Percentiles rank a stretch among this genome's conserved stretches.
Evolutionary conservation across 1,140 invertebrate species (phyloP).

Genomic region (Zaprionus capensis): DNA sequence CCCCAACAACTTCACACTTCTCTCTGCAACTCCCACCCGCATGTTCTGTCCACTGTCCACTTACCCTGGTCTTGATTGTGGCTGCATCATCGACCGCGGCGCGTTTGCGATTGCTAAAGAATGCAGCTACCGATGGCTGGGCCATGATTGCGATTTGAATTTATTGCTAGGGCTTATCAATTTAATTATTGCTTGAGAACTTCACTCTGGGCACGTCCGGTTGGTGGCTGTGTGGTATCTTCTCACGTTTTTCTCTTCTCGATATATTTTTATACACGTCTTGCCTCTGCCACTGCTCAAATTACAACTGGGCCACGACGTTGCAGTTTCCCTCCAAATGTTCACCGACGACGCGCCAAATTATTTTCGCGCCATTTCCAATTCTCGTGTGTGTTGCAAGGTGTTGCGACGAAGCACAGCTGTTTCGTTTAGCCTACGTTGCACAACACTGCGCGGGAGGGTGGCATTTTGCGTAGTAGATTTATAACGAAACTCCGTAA

Average conservation of each 20-base stretch:
- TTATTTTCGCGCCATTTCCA: conserved; percentile 40
- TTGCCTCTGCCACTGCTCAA: conserved; percentile 64
- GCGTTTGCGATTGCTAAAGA: conserved; percentile 89
- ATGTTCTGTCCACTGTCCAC: conserved; percentile 44
- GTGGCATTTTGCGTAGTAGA: conserved; percentile 25
- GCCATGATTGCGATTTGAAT: conserved; percentile 85
- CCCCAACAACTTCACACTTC: conserved; percentile 3
- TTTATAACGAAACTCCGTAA: background rate
- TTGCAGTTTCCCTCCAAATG: conserved; percentile 73
- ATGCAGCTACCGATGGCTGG: conserved; percentile 89
- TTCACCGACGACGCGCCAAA: conserved; percentile 69
- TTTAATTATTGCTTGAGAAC: conserved; percentile 37
- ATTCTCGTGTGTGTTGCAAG: conserved; percentile 42
- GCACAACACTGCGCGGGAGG: conserved; percentile 10
- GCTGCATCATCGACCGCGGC: conserved; percentile 87
- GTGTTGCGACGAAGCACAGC: conserved; percentile 30
- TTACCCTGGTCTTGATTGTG: conserved; percentile 87
- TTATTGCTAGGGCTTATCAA: conserved; percentile 33
- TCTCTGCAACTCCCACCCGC: conserved; percentile 51
- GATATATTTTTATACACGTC: conserved; percentile 48
- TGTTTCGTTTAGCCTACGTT: conserved; percentile 22
- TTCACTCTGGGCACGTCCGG: conserved; percentile 63
- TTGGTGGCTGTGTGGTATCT: conserved; percentile 6
- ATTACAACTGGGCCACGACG: conserved; percentile 75
- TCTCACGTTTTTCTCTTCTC: conserved; percentile 31